phyloP scores from a whole-genome alignment of 2,113 vertebrate genomes.

The Corythaixoides concolor region DNA sequence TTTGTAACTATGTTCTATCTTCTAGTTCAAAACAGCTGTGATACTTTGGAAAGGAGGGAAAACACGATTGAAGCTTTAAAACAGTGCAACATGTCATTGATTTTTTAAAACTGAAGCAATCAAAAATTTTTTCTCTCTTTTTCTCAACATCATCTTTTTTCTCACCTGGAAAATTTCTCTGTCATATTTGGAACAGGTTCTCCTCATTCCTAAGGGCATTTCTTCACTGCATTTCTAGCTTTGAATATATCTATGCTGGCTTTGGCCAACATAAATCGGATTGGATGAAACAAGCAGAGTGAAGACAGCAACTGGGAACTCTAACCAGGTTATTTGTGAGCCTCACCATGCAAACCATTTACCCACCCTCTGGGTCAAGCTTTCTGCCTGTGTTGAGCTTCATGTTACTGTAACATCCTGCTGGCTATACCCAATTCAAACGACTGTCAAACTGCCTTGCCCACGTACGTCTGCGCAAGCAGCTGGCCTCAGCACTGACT shows the following conservation, averaged over 20 bases:
- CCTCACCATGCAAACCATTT: not conserved
- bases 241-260: not conserved
- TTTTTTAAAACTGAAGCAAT: not conserved
- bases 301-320: not conserved
- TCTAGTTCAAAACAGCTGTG: not conserved
- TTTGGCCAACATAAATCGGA: not conserved
- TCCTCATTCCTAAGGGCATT: not conserved
- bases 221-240: not conserved
- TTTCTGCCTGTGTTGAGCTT: not conserved
- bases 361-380: rapidly evolving
- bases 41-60: not conserved
- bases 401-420: not conserved
- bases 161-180: not conserved
- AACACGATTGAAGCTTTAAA: not conserved
- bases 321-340: not conserved
- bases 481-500: not conserved
- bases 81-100: not conserved
- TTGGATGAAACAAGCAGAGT: not conserved
- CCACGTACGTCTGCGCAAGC: not conserved
- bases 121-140: not conserved
- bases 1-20: not conserved
- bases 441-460: not conserved
- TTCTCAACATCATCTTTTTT: not conserved
- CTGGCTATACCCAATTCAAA: not conserved
- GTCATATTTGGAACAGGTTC: not conserved